A percentile compares a stretch with the other conserved stretches of the same genome.
Conservation (phyloP, 1,140 invertebrate genomes). For the Plutomurus gul region DNA sequence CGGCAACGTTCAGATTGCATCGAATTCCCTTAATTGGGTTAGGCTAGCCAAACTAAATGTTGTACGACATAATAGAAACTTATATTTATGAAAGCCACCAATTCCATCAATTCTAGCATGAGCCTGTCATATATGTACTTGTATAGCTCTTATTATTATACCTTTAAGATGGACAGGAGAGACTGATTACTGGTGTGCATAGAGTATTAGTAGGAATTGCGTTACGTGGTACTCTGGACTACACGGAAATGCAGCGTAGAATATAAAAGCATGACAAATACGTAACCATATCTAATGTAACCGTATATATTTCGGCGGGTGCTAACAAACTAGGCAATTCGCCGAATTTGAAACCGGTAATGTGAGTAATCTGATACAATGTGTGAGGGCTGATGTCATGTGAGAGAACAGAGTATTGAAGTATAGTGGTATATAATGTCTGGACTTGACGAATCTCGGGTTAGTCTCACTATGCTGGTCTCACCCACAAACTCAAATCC, state of each 20-base stretch:
- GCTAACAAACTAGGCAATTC: conserved; percentile 26
- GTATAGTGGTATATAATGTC: background rate
- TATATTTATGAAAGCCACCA: too few relatives aligned
- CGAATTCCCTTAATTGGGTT: conserved; percentile 1
- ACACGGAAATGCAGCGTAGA: background rate
- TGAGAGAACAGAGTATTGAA: background rate
- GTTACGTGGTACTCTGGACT: background rate
- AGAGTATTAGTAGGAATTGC: background rate
- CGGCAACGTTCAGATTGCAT: background rate
- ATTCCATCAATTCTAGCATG: too few relatives aligned
- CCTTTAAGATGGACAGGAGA: too few relatives aligned
- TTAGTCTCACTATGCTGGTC: background rate
- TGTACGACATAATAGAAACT: background rate
- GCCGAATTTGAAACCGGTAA: conserved; percentile 25
- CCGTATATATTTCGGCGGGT: background rate
- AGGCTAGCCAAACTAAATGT: background rate
- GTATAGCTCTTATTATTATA: too few relatives aligned
- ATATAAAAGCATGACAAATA: conserved; percentile 14
- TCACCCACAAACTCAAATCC: background rate
- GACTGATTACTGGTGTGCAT: background rate
- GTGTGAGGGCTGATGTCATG: conserved; percentile 17
- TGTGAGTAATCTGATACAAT: conserved; percentile 8
- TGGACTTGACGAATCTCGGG: background rate
- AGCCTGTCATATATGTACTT: too few relatives aligned
- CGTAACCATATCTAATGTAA: background rate